Conservation (phyloP, 2,888 invertebrate species). For the Polydrusus tereticollis region DNA sequence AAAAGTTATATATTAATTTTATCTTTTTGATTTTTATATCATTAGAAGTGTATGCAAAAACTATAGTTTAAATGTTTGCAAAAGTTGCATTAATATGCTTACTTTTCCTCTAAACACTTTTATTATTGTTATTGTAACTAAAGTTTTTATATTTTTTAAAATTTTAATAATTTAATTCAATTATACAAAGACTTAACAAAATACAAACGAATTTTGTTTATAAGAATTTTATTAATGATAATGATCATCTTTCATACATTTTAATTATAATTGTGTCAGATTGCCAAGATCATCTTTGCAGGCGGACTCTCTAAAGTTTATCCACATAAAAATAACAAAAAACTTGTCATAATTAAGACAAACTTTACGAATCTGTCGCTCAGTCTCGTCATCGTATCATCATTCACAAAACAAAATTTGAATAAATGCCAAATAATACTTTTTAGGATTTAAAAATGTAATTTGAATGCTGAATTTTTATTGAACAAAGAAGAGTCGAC, state of each 20-base stretch:
- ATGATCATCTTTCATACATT: background rate
- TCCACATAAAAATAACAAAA: conserved; percentile 14
- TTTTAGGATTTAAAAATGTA: background rate
- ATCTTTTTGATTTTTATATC: no score
- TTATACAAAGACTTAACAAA: no score
- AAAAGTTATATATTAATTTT: no score
- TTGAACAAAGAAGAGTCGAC: background rate
- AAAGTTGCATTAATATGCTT: no score
- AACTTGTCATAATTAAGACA: conserved; percentile 9
- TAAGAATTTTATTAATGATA: background rate
- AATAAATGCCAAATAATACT: background rate
- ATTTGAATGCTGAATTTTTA: no score
- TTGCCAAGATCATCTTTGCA: conserved; percentile 6
- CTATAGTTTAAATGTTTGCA: no score
- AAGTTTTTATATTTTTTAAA: no score
- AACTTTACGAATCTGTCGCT: conserved; percentile 5
- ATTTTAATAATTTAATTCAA: no score
- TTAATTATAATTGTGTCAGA: background rate
- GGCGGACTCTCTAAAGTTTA: background rate
- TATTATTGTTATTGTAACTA: no score
- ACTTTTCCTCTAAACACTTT: no score
- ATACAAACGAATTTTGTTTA: no score
- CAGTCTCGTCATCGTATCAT: conserved; percentile 48
- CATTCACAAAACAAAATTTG: conserved; percentile 16
- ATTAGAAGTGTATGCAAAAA: no score